Evolutionary conservation across 1,140 invertebrate species (phyloP), one percentile per base, ranked within the genome.

Genomic region (Calliphora vicina): DNA sequence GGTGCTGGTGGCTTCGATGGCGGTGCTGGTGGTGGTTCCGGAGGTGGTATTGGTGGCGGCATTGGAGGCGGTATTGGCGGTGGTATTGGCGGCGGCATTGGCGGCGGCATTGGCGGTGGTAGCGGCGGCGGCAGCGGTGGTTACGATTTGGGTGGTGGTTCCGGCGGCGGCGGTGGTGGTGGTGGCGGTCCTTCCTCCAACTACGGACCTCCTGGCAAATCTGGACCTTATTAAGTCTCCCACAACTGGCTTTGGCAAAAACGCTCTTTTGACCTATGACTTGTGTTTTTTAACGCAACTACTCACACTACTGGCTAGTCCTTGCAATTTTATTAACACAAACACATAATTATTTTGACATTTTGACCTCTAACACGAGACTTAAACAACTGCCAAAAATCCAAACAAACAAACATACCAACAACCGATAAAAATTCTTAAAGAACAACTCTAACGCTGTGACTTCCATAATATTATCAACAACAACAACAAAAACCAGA

Each of bases 181-280:
- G 91, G 91, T 82, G 88, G 89, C 42, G 86, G 87, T 81, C 93
- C 93, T 76, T 94, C 93, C 87, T 91, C 92, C 84, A 93, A 91
- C 89, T 94, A 94, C 91, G 94, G 94, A 84, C 91, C 93, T 43
- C 94, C 94, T 80, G 93, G 94, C 83, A 90, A 90, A 86, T 90
- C 89, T 72, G 89, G 89, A 29, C 89, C 89, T 42, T 90, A 90
- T 85, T 90, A 90, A 90, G 84, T 25, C 1, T 35, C 15, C 27
- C 27, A 26, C 29, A 27, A n/a, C 45, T 67, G 57, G 57, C 8
- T 20, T 35, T 20, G 15, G 25, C 50, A 35, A 61, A 35, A 76
- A 27, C 25, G 67, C 27, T 27, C 85, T 83, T 80, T 80, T 78
- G 74, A 78, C 74, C 35, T 8, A n/a, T 78, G 74, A 78, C 74